Conservation (phyloP, 2,888 invertebrate species). For the Galerucella nymphaeae region DNA sequence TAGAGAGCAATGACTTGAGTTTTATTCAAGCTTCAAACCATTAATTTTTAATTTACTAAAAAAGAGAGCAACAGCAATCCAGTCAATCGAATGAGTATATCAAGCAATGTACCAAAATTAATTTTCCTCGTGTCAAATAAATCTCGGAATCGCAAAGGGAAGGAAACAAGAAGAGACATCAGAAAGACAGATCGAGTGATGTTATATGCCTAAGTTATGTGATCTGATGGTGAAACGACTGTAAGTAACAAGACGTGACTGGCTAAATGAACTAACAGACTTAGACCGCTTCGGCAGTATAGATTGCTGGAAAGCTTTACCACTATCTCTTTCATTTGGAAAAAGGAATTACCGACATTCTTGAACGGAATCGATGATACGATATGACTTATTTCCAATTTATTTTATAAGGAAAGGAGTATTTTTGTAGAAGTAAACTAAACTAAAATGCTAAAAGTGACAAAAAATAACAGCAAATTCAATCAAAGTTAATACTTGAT, state of each 20-base stretch:
- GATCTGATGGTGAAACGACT: slow-evolving; percentile 59
- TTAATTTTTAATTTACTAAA: too few relatives aligned
- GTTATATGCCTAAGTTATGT: slow-evolving; percentile 59
- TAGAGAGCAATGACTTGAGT: too few relatives aligned
- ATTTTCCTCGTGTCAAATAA: slow-evolving; percentile 38
- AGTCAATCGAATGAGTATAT: slow-evolving; percentile 14
- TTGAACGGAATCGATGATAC: slow-evolving; percentile 31
- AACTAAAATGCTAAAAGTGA: background rate
- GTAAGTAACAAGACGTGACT: slow-evolving; percentile 62
- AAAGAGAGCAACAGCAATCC: too few relatives aligned
- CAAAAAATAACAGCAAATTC: background rate
- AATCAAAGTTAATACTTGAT: too few relatives aligned
- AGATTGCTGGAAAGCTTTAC: slow-evolving; percentile 30
- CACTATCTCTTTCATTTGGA: slow-evolving; percentile 34
- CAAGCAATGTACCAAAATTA: slow-evolving; percentile 29
- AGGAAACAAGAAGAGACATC: slow-evolving; percentile 30
- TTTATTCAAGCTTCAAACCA: too few relatives aligned
- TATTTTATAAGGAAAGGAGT: slow-evolving; percentile 4
- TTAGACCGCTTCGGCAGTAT: slow-evolving; percentile 27
- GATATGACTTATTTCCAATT: slow-evolving; percentile 18
- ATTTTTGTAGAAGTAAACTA: background rate
- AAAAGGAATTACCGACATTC: slow-evolving; percentile 34
- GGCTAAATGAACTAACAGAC: slow-evolving; percentile 60
- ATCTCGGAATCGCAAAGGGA: slow-evolving; percentile 31
- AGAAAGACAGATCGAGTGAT: slow-evolving; percentile 20